A percentile compares a stretch with the other conserved stretches of the same genome.
Conservation (phyloP, 2,797 vertebrate species). For the Aldrovandia affinis region DNA sequence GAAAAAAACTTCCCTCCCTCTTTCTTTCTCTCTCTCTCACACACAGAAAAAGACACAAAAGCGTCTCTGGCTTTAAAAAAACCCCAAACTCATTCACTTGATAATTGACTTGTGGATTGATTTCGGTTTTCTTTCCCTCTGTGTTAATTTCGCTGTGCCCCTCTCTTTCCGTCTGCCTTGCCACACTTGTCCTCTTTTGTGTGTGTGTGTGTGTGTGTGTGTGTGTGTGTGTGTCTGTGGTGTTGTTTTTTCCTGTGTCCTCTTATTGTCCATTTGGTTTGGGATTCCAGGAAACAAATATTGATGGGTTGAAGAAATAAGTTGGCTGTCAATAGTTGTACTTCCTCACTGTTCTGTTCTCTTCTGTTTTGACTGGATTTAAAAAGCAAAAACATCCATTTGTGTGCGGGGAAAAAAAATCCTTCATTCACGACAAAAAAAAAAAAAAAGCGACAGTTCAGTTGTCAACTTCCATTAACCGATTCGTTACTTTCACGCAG, state of each 20-base stretch:
- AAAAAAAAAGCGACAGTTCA: conserved; percentile 31
- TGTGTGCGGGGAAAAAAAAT: conserved; percentile 26
- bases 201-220: no score
- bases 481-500: conserved; percentile 38
- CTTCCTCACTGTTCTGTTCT: neutral
- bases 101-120: conserved; percentile 82
- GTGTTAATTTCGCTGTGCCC: conserved; percentile 72
- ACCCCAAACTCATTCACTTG: conserved; percentile 75
- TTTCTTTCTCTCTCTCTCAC: conserved; percentile 44
- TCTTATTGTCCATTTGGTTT: conserved; percentile 39
- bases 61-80: conserved; percentile 68
- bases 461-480: conserved; percentile 32
- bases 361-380: conserved; percentile 16
- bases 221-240: no score
- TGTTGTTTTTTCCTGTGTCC: conserved; percentile 35
- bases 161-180: conserved; percentile 70
- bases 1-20: conserved; percentile 79
- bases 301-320: conserved; percentile 28
- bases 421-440: conserved; percentile 41
- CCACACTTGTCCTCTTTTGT: conserved; percentile 75
- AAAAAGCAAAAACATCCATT: conserved; percentile 25
- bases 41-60: conserved; percentile 71
- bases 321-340: conserved; percentile 27
- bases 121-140: conserved; percentile 54
- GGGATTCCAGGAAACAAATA: conserved; percentile 42